phyloP scores from a whole-genome alignment of 2,888 invertebrate species.

The Dasypolia templi region DNA sequence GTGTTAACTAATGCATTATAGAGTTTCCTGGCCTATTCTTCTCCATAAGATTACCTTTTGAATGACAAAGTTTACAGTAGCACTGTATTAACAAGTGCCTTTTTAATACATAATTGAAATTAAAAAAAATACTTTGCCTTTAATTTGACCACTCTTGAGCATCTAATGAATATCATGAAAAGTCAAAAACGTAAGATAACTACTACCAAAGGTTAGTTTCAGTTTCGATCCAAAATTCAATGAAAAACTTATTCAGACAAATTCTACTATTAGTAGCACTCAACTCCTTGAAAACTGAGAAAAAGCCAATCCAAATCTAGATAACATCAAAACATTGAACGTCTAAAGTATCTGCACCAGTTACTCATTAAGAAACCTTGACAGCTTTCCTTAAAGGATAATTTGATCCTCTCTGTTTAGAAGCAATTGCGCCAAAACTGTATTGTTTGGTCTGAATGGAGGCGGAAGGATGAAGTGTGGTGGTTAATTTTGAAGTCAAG shows the following conservation, averaged over 20 bases:
- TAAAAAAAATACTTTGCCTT: too few relatives aligned
- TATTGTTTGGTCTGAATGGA: constrained; percentile 44
- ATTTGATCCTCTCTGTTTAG: constrained; percentile 42
- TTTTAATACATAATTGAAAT: too few relatives aligned
- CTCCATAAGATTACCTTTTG: too few relatives aligned
- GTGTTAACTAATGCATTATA: too few relatives aligned
- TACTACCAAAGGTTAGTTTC: too few relatives aligned
- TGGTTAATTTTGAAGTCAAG: constrained; percentile 39
- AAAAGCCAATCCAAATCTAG: constrained; percentile 26
- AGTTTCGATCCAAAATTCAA: neutral
- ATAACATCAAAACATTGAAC: constrained; percentile 49
- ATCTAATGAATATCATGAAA: neutral
- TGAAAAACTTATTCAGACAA: neutral
- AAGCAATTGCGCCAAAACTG: constrained; percentile 21
- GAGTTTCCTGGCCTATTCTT: too few relatives aligned
- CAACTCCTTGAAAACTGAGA: neutral
- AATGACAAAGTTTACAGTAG: too few relatives aligned
- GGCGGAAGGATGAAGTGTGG: neutral
- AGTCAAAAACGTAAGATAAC: neutral
- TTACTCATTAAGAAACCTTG: constrained; percentile 42
- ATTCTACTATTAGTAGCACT: neutral
- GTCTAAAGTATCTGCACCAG: constrained; percentile 42
- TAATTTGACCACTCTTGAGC: too few relatives aligned
- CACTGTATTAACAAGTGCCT: too few relatives aligned
- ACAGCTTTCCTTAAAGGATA: constrained; percentile 42